A percentile compares a stretch with the other conserved stretches of the same genome.
These are phyloP conservation scores for Orcinus orca DNA, from an alignment of 2,113 vertebrate species.

Conservation along the genomic window DNA sequence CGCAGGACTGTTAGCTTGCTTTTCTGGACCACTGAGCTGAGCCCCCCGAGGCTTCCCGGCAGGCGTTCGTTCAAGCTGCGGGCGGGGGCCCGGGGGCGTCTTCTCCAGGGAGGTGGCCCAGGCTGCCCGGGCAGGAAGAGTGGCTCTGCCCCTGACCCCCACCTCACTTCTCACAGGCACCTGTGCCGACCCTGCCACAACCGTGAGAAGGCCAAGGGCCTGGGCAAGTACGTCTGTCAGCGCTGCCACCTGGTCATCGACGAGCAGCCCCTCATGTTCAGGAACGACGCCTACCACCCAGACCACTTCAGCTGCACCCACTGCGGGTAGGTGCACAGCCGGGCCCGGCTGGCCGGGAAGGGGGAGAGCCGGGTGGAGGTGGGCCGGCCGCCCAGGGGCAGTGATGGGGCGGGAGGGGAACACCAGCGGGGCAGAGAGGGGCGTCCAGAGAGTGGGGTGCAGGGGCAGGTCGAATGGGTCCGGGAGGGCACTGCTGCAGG, in stretches of 20 bases:
- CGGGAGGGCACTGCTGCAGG: fast-evolving
- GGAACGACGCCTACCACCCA: constrained; percentile 83
- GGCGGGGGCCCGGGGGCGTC: background rate
- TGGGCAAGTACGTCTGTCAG: constrained; percentile 87
- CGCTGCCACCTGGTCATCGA: constrained; percentile 86
- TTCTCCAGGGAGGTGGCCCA: background rate
- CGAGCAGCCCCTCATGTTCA: constrained; percentile 86
- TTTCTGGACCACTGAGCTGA: background rate
- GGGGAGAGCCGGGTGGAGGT: background rate
- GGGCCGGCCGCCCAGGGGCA: fast-evolving
- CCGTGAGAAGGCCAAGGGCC: constrained; percentile 84
- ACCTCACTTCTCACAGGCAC: constrained; percentile 73
- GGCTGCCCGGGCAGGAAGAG: background rate
- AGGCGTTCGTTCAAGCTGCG: fast-evolving
- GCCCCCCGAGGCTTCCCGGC: background rate
- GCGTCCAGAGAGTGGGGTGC: fast-evolving
- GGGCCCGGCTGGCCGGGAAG: background rate
- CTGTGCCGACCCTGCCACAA: constrained; percentile 86
- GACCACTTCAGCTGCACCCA: constrained; percentile 88
- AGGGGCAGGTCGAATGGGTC: fast-evolving
- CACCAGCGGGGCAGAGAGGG: background rate
- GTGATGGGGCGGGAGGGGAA: background rate
- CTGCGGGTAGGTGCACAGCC: constrained; percentile 80
- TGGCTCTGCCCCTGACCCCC: fast-evolving
- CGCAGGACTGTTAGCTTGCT: background rate